Conservation (phyloP, 2,888 invertebrate genomes). For the Thecocarcelia acutangulata region DNA sequence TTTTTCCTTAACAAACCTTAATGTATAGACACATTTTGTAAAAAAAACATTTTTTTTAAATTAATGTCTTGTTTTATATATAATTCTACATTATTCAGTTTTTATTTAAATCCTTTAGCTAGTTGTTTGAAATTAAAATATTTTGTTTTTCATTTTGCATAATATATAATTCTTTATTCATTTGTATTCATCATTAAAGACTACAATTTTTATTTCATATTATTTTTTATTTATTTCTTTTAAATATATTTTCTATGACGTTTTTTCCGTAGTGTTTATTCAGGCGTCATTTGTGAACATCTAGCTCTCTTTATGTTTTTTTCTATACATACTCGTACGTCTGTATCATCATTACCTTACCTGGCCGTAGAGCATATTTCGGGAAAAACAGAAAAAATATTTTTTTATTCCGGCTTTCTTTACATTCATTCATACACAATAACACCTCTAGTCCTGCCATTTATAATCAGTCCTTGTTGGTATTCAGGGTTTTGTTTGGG, state of each 20-base stretch:
- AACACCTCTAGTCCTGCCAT: constrained; percentile 19
- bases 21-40: no score
- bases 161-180: no score
- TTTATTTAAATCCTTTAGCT: no score
- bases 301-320: constrained; percentile 16
- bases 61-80: no score
- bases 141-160: no score
- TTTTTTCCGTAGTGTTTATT: constrained; percentile 43
- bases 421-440: not conserved
- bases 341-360: constrained; percentile 41
- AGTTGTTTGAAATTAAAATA: no score
- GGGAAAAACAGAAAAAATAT: not conserved
- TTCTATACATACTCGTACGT: not conserved
- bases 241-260: constrained; percentile 13
- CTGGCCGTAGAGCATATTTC: constrained; percentile 30
- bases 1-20: no score
- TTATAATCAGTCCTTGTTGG: constrained; percentile 63
- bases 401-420: constrained; percentile 5
- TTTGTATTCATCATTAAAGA: constrained; percentile 2
- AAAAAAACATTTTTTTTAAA: no score
- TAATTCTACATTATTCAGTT: no score
- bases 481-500: constrained; percentile 65
- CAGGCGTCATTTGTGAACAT: constrained; percentile 51
- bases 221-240: not conserved
- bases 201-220: constrained; percentile 3